Conservation (phyloP, 1,140 invertebrate genomes). For the Venturia canescens region DNA sequence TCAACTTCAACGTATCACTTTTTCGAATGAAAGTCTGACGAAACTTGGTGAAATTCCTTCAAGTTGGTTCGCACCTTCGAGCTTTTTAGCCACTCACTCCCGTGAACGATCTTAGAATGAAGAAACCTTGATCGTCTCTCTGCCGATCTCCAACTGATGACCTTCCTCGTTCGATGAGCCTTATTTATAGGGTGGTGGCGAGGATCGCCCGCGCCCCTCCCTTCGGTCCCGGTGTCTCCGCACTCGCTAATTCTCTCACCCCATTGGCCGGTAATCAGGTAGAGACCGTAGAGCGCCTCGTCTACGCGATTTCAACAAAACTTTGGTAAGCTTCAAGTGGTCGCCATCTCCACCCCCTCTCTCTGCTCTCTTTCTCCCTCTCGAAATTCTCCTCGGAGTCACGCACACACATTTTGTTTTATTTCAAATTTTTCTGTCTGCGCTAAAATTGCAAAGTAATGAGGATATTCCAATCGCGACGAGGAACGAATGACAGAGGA, state of each 20-base stretch:
- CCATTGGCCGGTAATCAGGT: slow-evolving; percentile 41
- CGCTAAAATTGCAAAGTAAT: background rate
- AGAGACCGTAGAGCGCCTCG: slow-evolving; percentile 26
- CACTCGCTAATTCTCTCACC: slow-evolving; percentile 36
- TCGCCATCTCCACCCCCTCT: background rate
- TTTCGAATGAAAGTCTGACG: background rate
- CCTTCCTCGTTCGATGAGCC: slow-evolving; percentile 30
- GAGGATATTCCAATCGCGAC: background rate
- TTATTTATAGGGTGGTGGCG: slow-evolving; percentile 47
- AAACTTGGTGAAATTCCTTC: background rate
- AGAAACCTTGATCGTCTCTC: slow-evolving; percentile 7
- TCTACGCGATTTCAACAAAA: slow-evolving; percentile 49
- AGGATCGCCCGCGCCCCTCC: background rate
- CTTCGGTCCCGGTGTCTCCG: background rate
- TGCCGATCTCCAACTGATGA: slow-evolving; percentile 49
- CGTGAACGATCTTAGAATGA: background rate
- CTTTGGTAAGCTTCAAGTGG: background rate
- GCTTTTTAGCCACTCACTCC: background rate
- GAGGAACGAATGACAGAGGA: background rate
- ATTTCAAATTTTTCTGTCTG: background rate
- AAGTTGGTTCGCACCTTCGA: background rate
- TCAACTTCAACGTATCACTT: background rate
- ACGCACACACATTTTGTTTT: background rate
- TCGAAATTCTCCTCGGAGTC: background rate
- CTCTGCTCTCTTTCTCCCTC: background rate